phyloP scores from a whole-genome alignment of 1,140 invertebrate species.

The Dendroctonus ponderosae region DNA sequence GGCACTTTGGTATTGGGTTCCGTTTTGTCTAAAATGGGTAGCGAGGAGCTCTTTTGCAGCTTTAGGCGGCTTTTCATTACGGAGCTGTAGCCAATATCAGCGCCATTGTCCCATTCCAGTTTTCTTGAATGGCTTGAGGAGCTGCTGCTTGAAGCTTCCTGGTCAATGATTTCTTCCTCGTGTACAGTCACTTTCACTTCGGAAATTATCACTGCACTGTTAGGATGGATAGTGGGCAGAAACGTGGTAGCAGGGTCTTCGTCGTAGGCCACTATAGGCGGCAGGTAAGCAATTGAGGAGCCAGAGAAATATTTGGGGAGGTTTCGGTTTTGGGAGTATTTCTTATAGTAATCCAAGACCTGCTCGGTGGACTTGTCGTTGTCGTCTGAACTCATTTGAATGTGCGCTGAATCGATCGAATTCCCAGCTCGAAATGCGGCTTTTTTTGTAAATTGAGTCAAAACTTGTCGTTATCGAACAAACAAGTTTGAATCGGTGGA shows the following conservation, averaged over 20 bases:
- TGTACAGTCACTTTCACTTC: conserved; percentile 3
- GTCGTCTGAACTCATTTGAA: conserved; percentile 36
- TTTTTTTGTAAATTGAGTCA: too few species aligned
- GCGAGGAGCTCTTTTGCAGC: conserved; percentile 42
- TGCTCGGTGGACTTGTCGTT: conserved; percentile 36
- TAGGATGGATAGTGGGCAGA: neutral
- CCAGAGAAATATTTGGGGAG: conserved; percentile 48
- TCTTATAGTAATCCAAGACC: conserved; percentile 46
- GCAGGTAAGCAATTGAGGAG: conserved; percentile 35
- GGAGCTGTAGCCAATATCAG: conserved; percentile 68
- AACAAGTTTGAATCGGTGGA: too few species aligned
- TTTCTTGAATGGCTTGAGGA: conserved; percentile 51
- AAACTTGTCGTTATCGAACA: too few species aligned
- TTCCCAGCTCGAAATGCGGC: too few species aligned
- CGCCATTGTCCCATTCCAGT: conserved; percentile 74
- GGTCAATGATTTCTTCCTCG: too few species aligned
- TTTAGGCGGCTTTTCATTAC: conserved; percentile 7
- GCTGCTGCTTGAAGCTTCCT: conserved; percentile 50
- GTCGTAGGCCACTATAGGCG: conserved; percentile 20
- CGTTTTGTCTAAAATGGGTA: conserved; percentile 38
- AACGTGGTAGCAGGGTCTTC: neutral
- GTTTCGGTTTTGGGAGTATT: conserved; percentile 44
- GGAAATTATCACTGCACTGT: neutral
- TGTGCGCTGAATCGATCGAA: neutral
- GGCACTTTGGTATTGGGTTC: neutral